Evolutionary conservation across 2,797 vertebrate species (phyloP).

Genomic region (Ambastaia sidthimunki): DNA sequence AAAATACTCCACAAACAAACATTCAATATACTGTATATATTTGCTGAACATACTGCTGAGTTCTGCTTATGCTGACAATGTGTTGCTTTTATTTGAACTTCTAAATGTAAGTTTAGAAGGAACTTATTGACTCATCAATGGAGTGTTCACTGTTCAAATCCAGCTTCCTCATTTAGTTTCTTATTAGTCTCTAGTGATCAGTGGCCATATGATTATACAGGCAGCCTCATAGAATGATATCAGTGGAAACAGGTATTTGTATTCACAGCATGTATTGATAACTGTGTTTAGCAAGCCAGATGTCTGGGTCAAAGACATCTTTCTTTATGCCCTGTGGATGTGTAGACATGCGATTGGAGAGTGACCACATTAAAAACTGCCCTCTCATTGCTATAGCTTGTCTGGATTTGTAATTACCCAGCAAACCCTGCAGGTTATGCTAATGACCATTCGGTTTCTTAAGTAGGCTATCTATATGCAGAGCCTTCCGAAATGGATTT

Average conservation of each 20-base stretch:
- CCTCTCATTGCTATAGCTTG: conserved; percentile 31
- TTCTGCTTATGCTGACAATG: too few relatives aligned
- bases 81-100: too few relatives aligned
- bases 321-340: neutral
- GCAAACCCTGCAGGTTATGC: conserved; percentile 75
- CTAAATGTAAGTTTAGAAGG: too few relatives aligned
- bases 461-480: conserved; percentile 89
- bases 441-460: conserved; percentile 75
- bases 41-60: too few relatives aligned
- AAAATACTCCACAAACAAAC: too few relatives aligned
- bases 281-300: neutral
- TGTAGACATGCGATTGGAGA: conserved; percentile 25
- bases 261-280: neutral
- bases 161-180: neutral
- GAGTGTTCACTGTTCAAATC: neutral
- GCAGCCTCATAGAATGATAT: neutral
- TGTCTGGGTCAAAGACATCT: neutral
- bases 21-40: too few relatives aligned
- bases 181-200: neutral
- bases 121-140: neutral
- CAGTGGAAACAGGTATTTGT: neutral
- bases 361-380: conserved; percentile 37
- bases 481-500: conserved; percentile 81
- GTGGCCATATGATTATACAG: neutral
- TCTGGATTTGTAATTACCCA: conserved; percentile 71